Conservation (phyloP, 2,888 invertebrate species). For the Lasioglossum malachurum region DNA sequence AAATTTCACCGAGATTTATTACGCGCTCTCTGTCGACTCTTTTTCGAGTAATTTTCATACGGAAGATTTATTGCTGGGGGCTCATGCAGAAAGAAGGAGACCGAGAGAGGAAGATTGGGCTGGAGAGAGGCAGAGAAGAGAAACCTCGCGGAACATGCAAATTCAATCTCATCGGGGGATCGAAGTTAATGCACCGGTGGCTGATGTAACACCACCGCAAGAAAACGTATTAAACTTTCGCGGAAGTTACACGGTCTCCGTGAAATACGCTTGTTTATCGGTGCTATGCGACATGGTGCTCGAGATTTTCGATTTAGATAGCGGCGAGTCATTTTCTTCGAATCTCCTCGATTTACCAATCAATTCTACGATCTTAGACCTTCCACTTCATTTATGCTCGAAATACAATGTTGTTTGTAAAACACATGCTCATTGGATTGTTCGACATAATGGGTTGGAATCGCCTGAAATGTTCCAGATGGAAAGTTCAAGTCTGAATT, state of each 20-base stretch:
- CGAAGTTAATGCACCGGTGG: slow-evolving; percentile 11
- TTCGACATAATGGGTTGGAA: too few relatives aligned
- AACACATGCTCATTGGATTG: too few relatives aligned
- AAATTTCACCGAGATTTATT: slow-evolving; percentile 60
- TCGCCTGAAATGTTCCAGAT: too few relatives aligned
- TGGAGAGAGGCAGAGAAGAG: neutral
- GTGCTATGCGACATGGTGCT: neutral
- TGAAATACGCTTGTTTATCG: slow-evolving; percentile 8
- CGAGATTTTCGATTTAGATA: neutral
- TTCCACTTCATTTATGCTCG: too few relatives aligned
- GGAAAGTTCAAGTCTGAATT: too few relatives aligned
- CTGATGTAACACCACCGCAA: neutral
- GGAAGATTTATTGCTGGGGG: slow-evolving; percentile 46
- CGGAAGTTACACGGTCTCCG: neutral
- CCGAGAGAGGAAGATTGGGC: neutral
- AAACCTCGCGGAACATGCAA: slow-evolving; percentile 46
- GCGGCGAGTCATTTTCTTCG: neutral
- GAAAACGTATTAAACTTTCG: slow-evolving; percentile 21
- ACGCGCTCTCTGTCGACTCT: slow-evolving; percentile 27
- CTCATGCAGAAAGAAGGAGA: neutral
- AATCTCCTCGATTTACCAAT: neutral
- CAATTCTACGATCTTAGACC: too few relatives aligned
- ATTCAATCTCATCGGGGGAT: slow-evolving; percentile 46
- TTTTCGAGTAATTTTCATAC: slow-evolving; percentile 52
- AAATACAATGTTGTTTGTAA: too few relatives aligned